These are phyloP conservation scores for Drosophila ogumai DNA, from an alignment of 1,140 invertebrate species.

Conservation along the genomic window DNA sequence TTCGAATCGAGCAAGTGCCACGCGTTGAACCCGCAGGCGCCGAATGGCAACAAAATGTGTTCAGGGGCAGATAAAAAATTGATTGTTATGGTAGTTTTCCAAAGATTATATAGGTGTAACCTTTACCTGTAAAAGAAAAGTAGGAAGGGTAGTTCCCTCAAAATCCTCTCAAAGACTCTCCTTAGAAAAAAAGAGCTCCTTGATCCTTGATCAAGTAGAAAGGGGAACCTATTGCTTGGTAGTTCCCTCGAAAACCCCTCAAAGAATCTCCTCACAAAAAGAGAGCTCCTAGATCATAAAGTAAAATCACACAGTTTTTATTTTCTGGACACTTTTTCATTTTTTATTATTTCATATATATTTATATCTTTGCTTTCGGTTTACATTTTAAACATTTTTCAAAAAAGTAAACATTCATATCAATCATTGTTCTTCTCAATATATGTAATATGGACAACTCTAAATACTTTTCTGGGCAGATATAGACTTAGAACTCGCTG, in stretches of 20 bases:
- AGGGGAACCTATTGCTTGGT: no score
- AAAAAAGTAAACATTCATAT: constrained; percentile 73
- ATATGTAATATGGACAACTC: constrained; percentile 64
- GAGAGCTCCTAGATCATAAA: background rate
- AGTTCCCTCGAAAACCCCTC: no score
- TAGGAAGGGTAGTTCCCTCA: no score
- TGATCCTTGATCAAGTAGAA: no score
- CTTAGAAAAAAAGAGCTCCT: no score
- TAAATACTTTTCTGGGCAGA: constrained; percentile 50
- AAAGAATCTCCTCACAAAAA: no score
- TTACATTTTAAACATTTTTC: constrained; percentile 63
- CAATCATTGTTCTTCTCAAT: constrained; percentile 54
- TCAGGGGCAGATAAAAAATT: constrained; percentile 23
- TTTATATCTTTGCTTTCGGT: constrained; percentile 24
- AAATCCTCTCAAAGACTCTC: no score
- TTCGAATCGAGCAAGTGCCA: constrained; percentile 40
- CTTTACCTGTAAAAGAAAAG: background rate
- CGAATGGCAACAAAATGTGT: constrained; percentile 25
- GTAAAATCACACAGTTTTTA: background rate
- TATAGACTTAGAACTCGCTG: constrained; percentile 44
- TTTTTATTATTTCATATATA: constrained; percentile 29
- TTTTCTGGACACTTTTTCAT: constrained; percentile 30
- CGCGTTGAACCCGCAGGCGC: constrained; percentile 48
- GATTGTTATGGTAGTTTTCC: background rate
- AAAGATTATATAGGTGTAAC: background rate